phyloP scores from a whole-genome alignment of 1,140 invertebrate genomes.

The Drosophila ambigua region DNA sequence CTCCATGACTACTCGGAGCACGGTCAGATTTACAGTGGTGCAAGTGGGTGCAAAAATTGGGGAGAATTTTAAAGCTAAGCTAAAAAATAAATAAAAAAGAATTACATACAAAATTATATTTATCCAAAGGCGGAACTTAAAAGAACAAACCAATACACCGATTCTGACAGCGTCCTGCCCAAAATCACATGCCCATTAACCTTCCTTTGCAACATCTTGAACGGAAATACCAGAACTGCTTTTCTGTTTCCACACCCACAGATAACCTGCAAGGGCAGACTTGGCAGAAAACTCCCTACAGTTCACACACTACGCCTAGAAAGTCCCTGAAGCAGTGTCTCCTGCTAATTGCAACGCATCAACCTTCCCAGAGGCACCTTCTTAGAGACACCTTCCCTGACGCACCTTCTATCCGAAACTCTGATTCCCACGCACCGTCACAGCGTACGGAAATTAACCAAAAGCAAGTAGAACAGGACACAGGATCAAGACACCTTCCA shows the following conservation, averaged over 20 bases:
- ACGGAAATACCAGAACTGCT: too few relatives aligned
- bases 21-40: conserved; percentile 75
- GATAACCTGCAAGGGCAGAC: background rate
- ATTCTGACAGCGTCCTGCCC: too few relatives aligned
- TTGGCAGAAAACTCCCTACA: background rate
- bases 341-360: background rate
- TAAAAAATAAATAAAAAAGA: too few relatives aligned
- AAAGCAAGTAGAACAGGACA: conserved; percentile 54
- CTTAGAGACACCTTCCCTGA: conserved; percentile 1
- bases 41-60: background rate
- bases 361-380: conserved; percentile 16
- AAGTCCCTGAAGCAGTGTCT: background rate
- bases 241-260: too few relatives aligned
- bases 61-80: background rate
- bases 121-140: too few relatives aligned
- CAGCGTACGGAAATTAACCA: background rate
- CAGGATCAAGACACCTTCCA: background rate
- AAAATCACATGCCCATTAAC: background rate
- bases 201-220: too few relatives aligned
- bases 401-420: background rate
- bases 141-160: too few relatives aligned
- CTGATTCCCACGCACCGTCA: conserved; percentile 7
- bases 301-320: background rate
- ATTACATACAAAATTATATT: too few relatives aligned
- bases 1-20: conserved; percentile 62